A percentile compares a stretch with the other conserved stretches of the same genome.
Evolutionary conservation across 2,888 invertebrate species (phyloP).

Genomic region (Clusia tigrina): DNA sequence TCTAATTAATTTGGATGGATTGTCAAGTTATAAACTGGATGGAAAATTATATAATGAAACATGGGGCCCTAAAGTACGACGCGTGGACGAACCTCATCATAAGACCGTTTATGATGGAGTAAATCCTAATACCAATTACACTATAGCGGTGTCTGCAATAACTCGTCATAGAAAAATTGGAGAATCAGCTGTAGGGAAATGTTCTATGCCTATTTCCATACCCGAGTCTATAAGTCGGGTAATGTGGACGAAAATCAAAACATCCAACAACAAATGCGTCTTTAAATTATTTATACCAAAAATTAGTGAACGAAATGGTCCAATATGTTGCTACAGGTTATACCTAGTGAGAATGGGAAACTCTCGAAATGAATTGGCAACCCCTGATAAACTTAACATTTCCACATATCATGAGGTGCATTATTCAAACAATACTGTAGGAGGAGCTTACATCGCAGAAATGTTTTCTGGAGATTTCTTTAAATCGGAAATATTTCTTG

Average conservation of each 20-base stretch:
- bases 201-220: conserved; percentile 75
- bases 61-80: conserved; percentile 70
- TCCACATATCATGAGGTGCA: conserved; percentile 79
- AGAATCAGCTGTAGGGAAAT: conserved; percentile 70
- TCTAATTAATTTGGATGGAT: conserved; percentile 70
- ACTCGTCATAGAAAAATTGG: conserved; percentile 80
- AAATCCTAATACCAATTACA: conserved; percentile 85
- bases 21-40: conserved; percentile 68
- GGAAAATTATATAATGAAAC: conserved; percentile 67
- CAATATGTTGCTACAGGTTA: conserved; percentile 86
- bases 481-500: conserved; percentile 76
- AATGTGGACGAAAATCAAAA: conserved; percentile 71
- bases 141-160: conserved; percentile 78
- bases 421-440: conserved; percentile 67
- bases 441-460: conserved; percentile 86
- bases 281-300: conserved; percentile 79
- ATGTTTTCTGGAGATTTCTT: conserved; percentile 77
- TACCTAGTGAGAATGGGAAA: conserved; percentile 77
- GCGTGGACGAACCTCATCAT: conserved; percentile 67
- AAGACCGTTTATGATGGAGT: conserved; percentile 71
- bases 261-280: conserved; percentile 72
- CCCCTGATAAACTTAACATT: conserved; percentile 75
- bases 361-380: conserved; percentile 71
- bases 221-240: conserved; percentile 69
- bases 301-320: conserved; percentile 84